Evolutionary conservation across 1,140 invertebrate species (phyloP), one percentile per base, ranked within the genome.

Genomic region (Mercenaria mercenaria): DNA sequence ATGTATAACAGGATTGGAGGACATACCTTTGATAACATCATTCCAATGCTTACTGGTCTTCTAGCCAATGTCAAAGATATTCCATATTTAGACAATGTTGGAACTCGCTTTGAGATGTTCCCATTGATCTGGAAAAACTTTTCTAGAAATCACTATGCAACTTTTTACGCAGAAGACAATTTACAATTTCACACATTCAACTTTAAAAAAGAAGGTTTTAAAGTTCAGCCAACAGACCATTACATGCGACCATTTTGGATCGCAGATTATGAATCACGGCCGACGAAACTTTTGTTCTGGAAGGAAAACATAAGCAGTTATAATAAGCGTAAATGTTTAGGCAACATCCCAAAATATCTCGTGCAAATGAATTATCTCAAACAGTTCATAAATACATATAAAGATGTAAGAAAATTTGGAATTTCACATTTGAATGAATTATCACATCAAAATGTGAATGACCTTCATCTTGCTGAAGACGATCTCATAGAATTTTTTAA

Each of bases 81-180:
- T 32, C 82, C 82, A 52, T 52, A 76, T 18, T 52, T 29, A 11
- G 69, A 83, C 64, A 32, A 85, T 34, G 20, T 79, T 10, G 72
- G 72, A 8, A 50, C 50, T 43, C 50, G 39, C 13, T 59, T 83
- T 39, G 88, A 91, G 26, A 87, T 77, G 0, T 64, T 88, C n/a
- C 88, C 91, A 13, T 88, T 91, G n/a, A 91, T 91, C 18, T 97
- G 96, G 96, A 96, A 96, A 77, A 94, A 96, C 61, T 96, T 95
- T 89, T 94, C 95, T 0, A 26, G 91, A 0, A 67, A 92, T 26
- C 96, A 96, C 0, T 97, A 96, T 87, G 80, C 92, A 18, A 97
- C 96, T 0, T 90, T 96, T 34, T 96, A 94, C 83, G 95, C 94
- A 0, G 97, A 97, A 93, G 96, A 97, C 83, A 92, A 93, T 18